Evolutionary conservation across 2,113 vertebrate genomes (phyloP).

Genomic region (Lampris megalopsis): DNA sequence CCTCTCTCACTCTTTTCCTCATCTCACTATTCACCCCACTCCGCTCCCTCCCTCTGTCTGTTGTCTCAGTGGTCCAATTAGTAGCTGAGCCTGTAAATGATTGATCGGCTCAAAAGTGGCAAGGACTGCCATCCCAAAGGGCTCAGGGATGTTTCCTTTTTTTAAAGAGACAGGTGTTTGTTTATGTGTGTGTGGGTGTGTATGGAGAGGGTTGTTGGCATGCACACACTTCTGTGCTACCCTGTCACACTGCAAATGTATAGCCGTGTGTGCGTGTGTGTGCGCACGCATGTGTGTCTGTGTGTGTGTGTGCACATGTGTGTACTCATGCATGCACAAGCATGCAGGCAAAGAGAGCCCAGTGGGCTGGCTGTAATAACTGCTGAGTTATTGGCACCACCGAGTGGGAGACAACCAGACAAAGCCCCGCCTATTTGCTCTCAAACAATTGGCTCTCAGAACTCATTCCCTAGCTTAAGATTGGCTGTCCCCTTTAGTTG

Average conservation of each 20-base stretch:
- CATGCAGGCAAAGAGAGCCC: slow-evolving; percentile 10
- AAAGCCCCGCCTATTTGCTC: slow-evolving; percentile 45
- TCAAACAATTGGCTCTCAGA: slow-evolving; percentile 44
- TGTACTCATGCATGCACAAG: not conserved
- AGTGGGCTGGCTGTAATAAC: slow-evolving; percentile 42
- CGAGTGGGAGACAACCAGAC: slow-evolving; percentile 19
- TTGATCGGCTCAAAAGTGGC: not conserved
- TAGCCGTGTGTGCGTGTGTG: not conserved
- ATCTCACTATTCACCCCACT: too few species aligned
- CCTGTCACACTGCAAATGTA: not conserved
- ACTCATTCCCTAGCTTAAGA: slow-evolving; percentile 23
- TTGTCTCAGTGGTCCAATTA: not conserved
- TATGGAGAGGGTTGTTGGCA: not conserved
- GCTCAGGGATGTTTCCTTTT: not conserved
- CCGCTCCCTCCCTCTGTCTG: not conserved
- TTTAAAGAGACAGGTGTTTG: not conserved
- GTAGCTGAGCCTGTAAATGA: not conserved
- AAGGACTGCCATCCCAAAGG: not conserved
- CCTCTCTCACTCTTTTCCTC: not conserved
- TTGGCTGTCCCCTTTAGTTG: slow-evolving; percentile 53
- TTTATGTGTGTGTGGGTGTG: not conserved
- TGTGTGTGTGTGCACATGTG: not conserved
- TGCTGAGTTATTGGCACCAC: slow-evolving; percentile 48
- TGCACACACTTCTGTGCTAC: not conserved
- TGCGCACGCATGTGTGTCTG: not conserved